Percentiles rank a stretch among this genome's conserved stretches.
These are phyloP conservation scores for Paragorgia papillata DNA, from an alignment of 92 coral and sea anemone genomes.

Conservation along the genomic window DNA sequence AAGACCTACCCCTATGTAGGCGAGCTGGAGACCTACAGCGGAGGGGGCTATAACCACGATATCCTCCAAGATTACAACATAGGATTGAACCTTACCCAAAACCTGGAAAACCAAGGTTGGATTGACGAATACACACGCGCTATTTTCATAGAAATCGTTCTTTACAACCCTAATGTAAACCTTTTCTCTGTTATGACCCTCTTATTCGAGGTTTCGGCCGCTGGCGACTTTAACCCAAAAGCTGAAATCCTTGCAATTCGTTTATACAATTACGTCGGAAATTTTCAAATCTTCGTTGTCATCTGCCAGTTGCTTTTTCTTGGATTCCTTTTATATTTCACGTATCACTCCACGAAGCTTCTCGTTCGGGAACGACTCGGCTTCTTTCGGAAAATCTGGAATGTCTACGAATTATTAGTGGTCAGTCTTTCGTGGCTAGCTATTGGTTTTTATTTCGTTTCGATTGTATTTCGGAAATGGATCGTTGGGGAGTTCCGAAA, in stretches of 20 bases:
- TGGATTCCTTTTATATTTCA: conserved; percentile 66
- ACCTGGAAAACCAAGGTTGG: conserved; percentile 63
- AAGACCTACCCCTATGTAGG: conserved; percentile 74
- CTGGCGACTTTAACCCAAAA: conserved; percentile 72
- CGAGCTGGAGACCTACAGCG: conserved; percentile 73
- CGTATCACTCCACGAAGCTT: conserved; percentile 73
- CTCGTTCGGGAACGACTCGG: conserved; percentile 44
- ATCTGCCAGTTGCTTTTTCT: conserved; percentile 82
- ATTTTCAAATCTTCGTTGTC: conserved; percentile 80
- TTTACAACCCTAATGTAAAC: conserved; percentile 91
- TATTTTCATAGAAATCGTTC: conserved; percentile 73
- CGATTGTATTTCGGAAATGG: conserved; percentile 72
- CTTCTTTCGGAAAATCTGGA: conserved; percentile 73
- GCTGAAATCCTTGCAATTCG: conserved; percentile 73
- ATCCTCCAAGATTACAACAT: conserved; percentile 72
- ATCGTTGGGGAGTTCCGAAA: conserved; percentile 65
- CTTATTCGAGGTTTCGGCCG: conserved; percentile 69
- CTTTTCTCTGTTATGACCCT: conserved; percentile 84
- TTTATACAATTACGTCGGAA: conserved; percentile 86
- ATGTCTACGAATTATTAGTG: conserved; percentile 66
- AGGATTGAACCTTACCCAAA: conserved; percentile 59
- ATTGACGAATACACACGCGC: conserved; percentile 73
- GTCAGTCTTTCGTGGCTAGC: conserved; percentile 75
- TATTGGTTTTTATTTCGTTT: conserved; percentile 71
- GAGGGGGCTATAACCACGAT: conserved; percentile 84